These are phyloP conservation scores for Myotis davidii DNA, from an alignment of 2,113 vertebrate genomes.

Conservation along the genomic window DNA sequence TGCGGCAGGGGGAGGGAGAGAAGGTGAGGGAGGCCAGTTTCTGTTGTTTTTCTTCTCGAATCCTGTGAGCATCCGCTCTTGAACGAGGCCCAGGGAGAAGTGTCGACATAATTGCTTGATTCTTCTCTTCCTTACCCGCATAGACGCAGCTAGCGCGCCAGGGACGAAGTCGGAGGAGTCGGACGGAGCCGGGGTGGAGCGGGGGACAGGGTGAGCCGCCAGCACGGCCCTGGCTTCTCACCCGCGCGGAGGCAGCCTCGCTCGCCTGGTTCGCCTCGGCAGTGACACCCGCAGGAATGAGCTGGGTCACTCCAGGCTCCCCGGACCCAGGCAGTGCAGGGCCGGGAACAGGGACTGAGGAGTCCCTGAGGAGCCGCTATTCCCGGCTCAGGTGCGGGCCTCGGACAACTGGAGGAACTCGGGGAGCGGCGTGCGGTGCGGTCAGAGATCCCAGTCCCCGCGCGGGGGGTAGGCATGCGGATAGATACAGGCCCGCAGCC, in stretches of 20 bases:
- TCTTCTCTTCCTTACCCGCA: not conserved
- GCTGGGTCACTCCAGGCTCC: not conserved
- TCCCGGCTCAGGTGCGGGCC: not conserved
- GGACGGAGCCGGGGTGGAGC: not conserved
- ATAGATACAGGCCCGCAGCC: fast-evolving
- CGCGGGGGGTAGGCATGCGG: fast-evolving
- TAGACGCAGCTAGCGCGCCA: not conserved
- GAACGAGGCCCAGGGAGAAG: not conserved
- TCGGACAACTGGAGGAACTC: not conserved
- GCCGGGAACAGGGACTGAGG: not conserved
- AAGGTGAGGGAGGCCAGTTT: not conserved
- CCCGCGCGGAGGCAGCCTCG: fast-evolving
- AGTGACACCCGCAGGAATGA: not conserved
- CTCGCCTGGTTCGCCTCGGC: not conserved
- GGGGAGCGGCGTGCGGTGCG: not conserved
- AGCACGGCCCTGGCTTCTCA: not conserved
- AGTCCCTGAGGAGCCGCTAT: not conserved
- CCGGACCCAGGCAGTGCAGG: not conserved
- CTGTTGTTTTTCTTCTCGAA: not conserved
- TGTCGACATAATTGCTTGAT: not conserved
- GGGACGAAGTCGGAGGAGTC: not conserved
- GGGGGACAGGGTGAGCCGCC: fast-evolving
- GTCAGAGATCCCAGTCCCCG: fast-evolving
- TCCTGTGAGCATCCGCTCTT: not conserved
- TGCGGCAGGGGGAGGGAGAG: not conserved